phyloP scores from a whole-genome alignment of 2,797 vertebrate genomes.

The Lycodopsis pacificus region DNA sequence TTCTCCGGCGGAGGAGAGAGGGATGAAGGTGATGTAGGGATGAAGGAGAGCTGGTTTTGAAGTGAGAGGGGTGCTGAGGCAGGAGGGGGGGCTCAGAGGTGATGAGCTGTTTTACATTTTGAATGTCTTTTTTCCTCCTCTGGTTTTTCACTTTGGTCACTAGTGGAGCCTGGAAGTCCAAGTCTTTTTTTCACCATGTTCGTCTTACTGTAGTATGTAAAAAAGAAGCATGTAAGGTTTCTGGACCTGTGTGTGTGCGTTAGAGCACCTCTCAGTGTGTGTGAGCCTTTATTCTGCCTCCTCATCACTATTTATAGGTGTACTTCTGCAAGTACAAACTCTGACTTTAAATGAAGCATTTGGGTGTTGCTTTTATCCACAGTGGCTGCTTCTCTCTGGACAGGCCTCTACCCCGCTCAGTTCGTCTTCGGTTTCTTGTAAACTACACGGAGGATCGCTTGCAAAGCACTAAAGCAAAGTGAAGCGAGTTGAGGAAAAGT shows the following conservation, averaged over 20 bases:
- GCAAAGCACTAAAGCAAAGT: slow-evolving; percentile 23
- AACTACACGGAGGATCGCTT: slow-evolving; percentile 10
- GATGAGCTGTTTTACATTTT: slow-evolving; percentile 78
- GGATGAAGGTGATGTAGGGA: slow-evolving; percentile 60
- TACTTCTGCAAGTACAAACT: neutral
- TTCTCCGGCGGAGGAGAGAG: slow-evolving; percentile 62
- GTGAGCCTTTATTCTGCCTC: slow-evolving; percentile 28
- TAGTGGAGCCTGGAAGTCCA: slow-evolving; percentile 55
- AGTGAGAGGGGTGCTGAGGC: slow-evolving; percentile 46
- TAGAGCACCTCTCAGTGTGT: slow-evolving; percentile 37
- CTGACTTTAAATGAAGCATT: slow-evolving; percentile 19
- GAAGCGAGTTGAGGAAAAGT: slow-evolving; percentile 27
- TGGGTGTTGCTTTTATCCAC: slow-evolving; percentile 6
- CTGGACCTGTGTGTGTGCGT: slow-evolving; percentile 23
- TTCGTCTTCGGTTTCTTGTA: slow-evolving; percentile 21
- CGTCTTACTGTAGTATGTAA: slow-evolving; percentile 60
- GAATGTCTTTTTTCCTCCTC: slow-evolving; percentile 57
- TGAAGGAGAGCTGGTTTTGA: slow-evolving; percentile 47
- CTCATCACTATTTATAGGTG: slow-evolving; percentile 46
- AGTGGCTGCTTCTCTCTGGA: slow-evolving; percentile 19
- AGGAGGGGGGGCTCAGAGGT: slow-evolving; percentile 47
- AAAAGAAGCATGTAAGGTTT: slow-evolving; percentile 43
- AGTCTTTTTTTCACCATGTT: slow-evolving; percentile 57
- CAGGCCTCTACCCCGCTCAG: slow-evolving; percentile 2
- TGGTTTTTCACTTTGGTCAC: slow-evolving; percentile 56